Percentiles rank a stretch among this genome's conserved stretches.
phyloP scores from a whole-genome alignment of 2,113 vertebrate species.

The Sinocyclocheilus maitianheensis region DNA sequence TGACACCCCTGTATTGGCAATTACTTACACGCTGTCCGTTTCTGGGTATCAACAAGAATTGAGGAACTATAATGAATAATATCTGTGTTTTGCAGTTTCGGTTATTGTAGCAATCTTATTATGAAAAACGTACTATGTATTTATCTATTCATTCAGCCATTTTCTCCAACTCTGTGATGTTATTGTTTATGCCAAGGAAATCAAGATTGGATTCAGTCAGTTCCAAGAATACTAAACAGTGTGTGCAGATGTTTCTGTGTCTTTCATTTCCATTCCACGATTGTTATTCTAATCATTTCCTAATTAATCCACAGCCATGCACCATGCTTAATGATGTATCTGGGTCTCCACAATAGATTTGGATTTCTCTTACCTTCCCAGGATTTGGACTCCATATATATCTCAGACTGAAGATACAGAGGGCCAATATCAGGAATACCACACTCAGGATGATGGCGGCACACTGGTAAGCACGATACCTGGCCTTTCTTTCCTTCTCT shows the following conservation, averaged over 20 bases:
- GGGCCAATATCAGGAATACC: constrained; percentile 68
- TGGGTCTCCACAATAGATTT: background rate
- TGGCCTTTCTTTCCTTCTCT: constrained; percentile 69
- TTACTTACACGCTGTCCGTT: background rate
- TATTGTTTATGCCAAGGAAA: constrained; percentile 36
- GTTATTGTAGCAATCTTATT: constrained; percentile 21
- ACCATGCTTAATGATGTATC: constrained; percentile 24
- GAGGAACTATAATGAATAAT: background rate
- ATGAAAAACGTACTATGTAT: background rate
- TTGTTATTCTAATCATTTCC: constrained; percentile 40
- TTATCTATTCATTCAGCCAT: constrained; percentile 1
- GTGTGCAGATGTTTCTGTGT: constrained; percentile 23
- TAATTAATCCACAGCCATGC: constrained; percentile 35
- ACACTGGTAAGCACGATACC: constrained; percentile 66
- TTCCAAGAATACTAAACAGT: constrained; percentile 33
- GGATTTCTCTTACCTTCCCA: constrained; percentile 70
- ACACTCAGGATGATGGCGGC: constrained; percentile 67
- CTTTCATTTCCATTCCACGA: constrained; percentile 31
- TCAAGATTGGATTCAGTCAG: constrained; percentile 37
- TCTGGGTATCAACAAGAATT: background rate
- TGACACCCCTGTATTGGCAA: background rate
- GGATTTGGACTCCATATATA: constrained; percentile 72
- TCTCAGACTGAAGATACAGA: constrained; percentile 71
- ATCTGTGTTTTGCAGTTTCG: constrained; percentile 29
- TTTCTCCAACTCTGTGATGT: constrained; percentile 17